Base-by-base conservation (phyloP, 1,140 invertebrate genomes). In the Polypedilum vanderplanki region DNA sequence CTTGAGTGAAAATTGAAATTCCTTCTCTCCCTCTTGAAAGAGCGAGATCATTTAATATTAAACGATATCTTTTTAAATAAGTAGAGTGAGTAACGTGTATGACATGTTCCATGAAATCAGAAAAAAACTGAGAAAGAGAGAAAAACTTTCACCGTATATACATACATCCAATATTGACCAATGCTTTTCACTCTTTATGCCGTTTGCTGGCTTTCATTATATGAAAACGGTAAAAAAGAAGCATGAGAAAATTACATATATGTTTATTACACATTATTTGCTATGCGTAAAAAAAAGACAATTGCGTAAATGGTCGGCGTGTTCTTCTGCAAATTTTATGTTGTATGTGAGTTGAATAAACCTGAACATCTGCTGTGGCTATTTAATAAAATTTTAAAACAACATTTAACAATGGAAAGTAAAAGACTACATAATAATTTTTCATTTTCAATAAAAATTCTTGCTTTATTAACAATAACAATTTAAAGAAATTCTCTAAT, bases 381-480 rank as follows among this genome's bases (percentile, higher is more conserved):
- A n/a, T n/a, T 33, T 33, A 33, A 3, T 33, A 1, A 33, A 5
- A 1, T 33, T 33, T 33, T 33, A 33, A 33, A 33, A 33, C 24
- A 33, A 33, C 24, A 1, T 3, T 3, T 5, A 33, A 33, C 24
- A 33, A 33, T 33, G 2, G 5, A 33, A 33, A 33, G 5, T 33
- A 33, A 33, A 33, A 33, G 24, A 33, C 24, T 5, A 33, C 1
- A 33, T 33, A 33, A 33, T 33, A 33, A 33, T 33, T 33, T n/a
- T 12, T 57, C 4, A 57, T 57, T 57, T 57, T 57, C 10, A 57
- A 57, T 15, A 57, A 57, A 57, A 57, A 15, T 57, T 57, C 46
- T 57, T 57, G 46, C 46, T 57, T 57, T 57, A 57, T 57, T 57
- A 57, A 57, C 46, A 57, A 57, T n/a, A 57, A 57, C 46, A 57